These are phyloP conservation scores for Chelonus insularis DNA, from an alignment of 1,140 invertebrate genomes.

Conservation along the genomic window DNA sequence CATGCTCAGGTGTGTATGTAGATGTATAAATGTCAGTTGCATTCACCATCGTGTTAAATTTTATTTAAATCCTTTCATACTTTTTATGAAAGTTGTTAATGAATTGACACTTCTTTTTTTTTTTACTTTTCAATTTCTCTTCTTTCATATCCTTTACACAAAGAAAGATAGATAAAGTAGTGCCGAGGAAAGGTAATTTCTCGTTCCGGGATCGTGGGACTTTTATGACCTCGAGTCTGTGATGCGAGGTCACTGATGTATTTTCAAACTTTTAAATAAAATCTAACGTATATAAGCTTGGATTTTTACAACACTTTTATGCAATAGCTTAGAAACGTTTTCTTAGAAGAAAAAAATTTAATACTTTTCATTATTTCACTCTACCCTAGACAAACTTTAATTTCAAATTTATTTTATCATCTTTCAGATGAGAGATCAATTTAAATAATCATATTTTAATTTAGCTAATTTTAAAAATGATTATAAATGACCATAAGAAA, in stretches of 20 bases:
- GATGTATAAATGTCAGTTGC: not conserved
- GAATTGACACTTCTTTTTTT: not conserved
- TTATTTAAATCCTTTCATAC: not conserved
- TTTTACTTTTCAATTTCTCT: not conserved
- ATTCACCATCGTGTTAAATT: not conserved
- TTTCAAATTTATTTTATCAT: no score
- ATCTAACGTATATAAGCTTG: not conserved
- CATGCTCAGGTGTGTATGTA: not conserved
- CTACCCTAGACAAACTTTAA: no score
- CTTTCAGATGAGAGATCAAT: no score
- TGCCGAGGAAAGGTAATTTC: slow-evolving; percentile 13
- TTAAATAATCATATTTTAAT: no score
- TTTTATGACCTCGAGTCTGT: slow-evolving; percentile 18
- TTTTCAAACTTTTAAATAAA: not conserved
- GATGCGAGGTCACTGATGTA: slow-evolving; percentile 17
- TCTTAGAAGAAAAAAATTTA: no score
- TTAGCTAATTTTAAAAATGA: no score
- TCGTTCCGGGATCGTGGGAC: slow-evolving; percentile 16
- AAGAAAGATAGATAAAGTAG: not conserved
- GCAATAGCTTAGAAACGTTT: not conserved
- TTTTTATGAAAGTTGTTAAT: not conserved
- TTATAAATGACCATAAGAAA: no score
- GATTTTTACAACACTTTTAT: not conserved
- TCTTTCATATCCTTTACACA: not conserved
- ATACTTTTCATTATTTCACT: no score